phyloP scores from a whole-genome alignment of 2,113 vertebrate genomes.

The Diadophis punctatus region DNA sequence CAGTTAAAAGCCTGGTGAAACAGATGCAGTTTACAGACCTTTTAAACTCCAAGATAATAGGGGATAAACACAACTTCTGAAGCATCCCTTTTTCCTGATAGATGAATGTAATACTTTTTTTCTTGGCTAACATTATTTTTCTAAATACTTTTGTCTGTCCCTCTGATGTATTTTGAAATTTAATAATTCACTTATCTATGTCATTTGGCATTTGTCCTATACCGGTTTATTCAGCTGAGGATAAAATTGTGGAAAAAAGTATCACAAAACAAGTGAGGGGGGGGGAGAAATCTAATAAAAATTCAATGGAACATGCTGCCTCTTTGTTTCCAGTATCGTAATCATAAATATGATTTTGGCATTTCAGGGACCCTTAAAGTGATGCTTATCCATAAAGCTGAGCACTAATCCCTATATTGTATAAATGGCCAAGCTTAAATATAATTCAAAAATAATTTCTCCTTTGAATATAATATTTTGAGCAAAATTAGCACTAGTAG shows the following conservation, averaged over 20 bases:
- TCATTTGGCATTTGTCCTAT: not conserved
- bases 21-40: not conserved
- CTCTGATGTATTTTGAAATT: not conserved
- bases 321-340: not conserved
- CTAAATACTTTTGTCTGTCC: not conserved
- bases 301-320: not conserved
- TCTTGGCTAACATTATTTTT: not conserved
- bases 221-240: not conserved
- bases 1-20: not conserved
- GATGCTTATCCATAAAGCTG: not conserved
- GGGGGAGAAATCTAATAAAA: not conserved
- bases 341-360: not conserved
- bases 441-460: not conserved
- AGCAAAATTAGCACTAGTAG: not conserved
- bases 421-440: not conserved
- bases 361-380: not conserved
- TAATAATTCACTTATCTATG: not conserved
- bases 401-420: not conserved
- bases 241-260: not conserved
- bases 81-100: not conserved
- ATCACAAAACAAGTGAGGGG: not conserved
- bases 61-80: not conserved
- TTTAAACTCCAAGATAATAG: not conserved
- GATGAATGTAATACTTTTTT: not conserved
- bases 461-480: not conserved